A percentile compares a stretch with the other conserved stretches of the same genome.
Evolutionary conservation across 2,113 vertebrate species (phyloP).

Genomic region (Canis aureus): DNA sequence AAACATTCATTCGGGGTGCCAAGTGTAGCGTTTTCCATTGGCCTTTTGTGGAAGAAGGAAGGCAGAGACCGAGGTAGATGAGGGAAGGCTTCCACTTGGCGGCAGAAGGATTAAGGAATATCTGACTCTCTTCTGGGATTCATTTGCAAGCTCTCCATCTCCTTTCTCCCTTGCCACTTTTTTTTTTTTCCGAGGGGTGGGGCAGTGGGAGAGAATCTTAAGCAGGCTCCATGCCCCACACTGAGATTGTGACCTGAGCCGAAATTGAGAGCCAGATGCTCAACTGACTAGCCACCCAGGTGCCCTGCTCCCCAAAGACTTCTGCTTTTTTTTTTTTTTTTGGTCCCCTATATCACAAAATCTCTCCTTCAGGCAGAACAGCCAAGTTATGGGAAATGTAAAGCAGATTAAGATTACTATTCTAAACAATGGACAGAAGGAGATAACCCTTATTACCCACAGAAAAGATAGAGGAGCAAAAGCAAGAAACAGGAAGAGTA

Average conservation of each 20-base stretch:
- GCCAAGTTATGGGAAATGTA: neutral
- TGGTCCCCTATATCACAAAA: neutral
- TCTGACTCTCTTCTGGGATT: neutral
- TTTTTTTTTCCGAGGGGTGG: neutral
- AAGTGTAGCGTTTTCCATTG: neutral
- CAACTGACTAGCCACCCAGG: neutral
- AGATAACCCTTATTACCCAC: neutral
- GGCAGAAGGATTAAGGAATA: neutral
- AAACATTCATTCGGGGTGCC: too few relatives aligned
- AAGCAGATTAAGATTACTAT: slow-evolving; percentile 22
- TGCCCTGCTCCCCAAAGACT: neutral
- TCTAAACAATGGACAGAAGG: neutral
- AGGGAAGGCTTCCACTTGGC: neutral
- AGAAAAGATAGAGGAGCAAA: slow-evolving; percentile 43
- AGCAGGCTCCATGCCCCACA: too few relatives aligned
- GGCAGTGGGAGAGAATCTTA: too few relatives aligned
- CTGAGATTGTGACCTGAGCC: too few relatives aligned
- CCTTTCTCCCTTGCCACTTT: neutral
- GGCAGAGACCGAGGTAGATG: neutral
- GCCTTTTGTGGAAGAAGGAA: neutral
- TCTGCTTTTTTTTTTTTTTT: neutral
- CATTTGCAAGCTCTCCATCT: neutral
- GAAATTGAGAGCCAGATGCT: too few relatives aligned
- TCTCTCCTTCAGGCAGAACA: neutral
- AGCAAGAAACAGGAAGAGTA: slow-evolving; percentile 10